Conservation (phyloP, 2,888 invertebrate species). For the Sabatieria punctata region DNA sequence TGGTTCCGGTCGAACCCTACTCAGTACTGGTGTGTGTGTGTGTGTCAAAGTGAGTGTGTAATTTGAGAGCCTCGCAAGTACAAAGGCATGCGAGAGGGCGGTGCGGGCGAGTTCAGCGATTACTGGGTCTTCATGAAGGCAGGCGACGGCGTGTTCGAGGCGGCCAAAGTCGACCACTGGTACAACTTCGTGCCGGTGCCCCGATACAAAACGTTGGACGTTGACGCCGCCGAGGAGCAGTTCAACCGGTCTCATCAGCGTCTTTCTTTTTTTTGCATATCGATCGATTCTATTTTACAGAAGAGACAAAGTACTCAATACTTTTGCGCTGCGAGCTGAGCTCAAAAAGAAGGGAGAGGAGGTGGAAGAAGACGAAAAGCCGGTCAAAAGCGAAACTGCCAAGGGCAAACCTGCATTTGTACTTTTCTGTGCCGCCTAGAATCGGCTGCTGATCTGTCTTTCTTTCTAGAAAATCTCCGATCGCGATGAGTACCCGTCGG, state of each 20-base stretch:
- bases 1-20: too few relatives aligned
- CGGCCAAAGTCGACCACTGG: conserved; percentile 88
- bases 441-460: not conserved
- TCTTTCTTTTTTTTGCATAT: not conserved
- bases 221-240: conserved; percentile 94
- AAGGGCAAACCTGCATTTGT: not conserved
- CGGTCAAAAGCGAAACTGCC: conserved; percentile 10
- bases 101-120: conserved; percentile 84
- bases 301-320: conserved; percentile 85
- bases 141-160: conserved; percentile 82
- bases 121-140: conserved; percentile 96
- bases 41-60: too few relatives aligned
- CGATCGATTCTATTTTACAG: conserved; percentile 40
- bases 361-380: conserved; percentile 32
- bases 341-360: conserved; percentile 34
- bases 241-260: conserved; percentile 50
- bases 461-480: conserved; percentile 9
- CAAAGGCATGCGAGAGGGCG: conserved; percentile 81
- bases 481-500: conserved; percentile 45
- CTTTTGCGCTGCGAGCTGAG: conserved; percentile 49
- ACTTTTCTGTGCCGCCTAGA: not conserved
- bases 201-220: conserved; percentile 77
- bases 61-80: conserved; percentile 37
- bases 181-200: conserved; percentile 77
- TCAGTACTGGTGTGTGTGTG: not conserved